Conservation (phyloP, 2,888 invertebrate species). For the Macrophya annulata region DNA sequence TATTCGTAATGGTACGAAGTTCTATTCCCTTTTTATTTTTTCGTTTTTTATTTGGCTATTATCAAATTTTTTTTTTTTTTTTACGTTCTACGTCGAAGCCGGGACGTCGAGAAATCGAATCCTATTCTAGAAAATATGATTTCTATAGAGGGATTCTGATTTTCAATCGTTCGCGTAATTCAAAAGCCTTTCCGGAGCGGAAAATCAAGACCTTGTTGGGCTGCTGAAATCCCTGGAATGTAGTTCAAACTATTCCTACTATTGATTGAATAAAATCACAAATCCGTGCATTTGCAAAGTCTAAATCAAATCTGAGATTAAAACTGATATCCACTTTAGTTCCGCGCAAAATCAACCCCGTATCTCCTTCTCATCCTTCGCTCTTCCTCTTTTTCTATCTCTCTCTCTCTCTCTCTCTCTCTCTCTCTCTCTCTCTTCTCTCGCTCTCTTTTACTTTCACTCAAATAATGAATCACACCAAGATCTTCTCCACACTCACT, state of each 20-base stretch:
- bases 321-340: slow-evolving; percentile 20
- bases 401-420: background rate
- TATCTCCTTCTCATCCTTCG: background rate
- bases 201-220: slow-evolving; percentile 30
- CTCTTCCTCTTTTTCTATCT: background rate
- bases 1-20: background rate
- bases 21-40: background rate
- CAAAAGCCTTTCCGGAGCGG: background rate
- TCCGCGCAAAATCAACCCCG: background rate
- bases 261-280: slow-evolving; percentile 39
- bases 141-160: slow-evolving; percentile 13
- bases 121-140: slow-evolving; percentile 14
- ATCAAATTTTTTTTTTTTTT: background rate
- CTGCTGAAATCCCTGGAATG: background rate
- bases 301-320: slow-evolving; percentile 13
- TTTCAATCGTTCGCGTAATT: slow-evolving; percentile 17
- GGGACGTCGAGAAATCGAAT: slow-evolving; percentile 20
- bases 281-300: background rate
- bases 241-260: background rate
- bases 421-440: background rate
- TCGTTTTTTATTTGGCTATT: background rate
- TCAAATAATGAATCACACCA: slow-evolving; percentile 37
- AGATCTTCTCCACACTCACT: slow-evolving; percentile 35
- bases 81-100: background rate
- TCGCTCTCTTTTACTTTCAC: background rate